phyloP scores from a whole-genome alignment of 2,113 vertebrate species.

The Microcebus tavaratra region DNA sequence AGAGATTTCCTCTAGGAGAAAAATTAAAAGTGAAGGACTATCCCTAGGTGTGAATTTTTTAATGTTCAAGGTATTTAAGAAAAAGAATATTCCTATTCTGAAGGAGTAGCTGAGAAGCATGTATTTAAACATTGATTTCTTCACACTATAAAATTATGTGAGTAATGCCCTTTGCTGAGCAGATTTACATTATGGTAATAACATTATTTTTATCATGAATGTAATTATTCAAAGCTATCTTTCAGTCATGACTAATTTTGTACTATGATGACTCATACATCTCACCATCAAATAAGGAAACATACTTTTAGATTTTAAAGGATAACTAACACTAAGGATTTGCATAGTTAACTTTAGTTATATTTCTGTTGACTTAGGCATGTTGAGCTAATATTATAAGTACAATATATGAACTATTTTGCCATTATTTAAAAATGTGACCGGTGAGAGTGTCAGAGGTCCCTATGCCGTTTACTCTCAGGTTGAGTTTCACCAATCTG shows the following conservation, averaged over 20 bases:
- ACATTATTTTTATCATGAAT: conserved; percentile 76
- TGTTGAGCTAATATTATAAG: conserved; percentile 4
- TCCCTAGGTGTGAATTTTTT: conserved; percentile 30
- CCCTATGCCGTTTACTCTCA: not conserved
- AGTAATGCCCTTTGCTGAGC: conserved; percentile 70
- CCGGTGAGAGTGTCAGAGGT: not conserved
- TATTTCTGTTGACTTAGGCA: conserved; percentile 31
- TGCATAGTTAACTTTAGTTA: conserved; percentile 17
- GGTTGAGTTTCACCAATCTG: not conserved
- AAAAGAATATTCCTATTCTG: conserved; percentile 53
- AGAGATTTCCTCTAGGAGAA: conserved; percentile 49
- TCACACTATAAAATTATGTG: conserved; percentile 62
- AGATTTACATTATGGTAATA: conserved; percentile 74
- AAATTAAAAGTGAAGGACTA: conserved; percentile 39
- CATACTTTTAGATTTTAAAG: conserved; percentile 52
- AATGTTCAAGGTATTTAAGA: conserved; percentile 5
- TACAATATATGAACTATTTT: not conserved
- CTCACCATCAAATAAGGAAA: conserved; percentile 72
- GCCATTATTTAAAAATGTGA: not conserved
- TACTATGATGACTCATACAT: conserved; percentile 75
- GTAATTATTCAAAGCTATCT: conserved; percentile 75
- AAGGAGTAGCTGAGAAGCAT: conserved; percentile 41
- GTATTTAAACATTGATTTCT: conserved; percentile 42
- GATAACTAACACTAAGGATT: conserved; percentile 52
- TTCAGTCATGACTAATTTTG: conserved; percentile 79